These are phyloP conservation scores for Cecropterus lyciades DNA, from an alignment of 1,140 invertebrate species.

Conservation along the genomic window DNA sequence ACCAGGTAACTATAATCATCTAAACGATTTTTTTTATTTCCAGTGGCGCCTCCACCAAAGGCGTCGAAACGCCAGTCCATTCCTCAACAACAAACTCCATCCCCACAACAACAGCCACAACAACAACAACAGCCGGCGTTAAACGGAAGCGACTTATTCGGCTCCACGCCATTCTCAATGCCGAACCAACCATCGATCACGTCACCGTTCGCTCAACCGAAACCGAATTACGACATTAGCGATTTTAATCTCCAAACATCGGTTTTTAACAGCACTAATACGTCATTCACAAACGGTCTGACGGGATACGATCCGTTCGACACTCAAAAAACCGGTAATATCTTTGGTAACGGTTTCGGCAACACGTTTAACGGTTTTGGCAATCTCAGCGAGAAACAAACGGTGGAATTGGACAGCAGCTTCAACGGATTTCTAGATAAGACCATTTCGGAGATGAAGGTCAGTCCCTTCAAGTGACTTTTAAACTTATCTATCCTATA, in stretches of 20 bases:
- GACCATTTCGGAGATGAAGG: conserved; percentile 93
- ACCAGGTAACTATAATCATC: not conserved
- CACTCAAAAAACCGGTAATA: conserved; percentile 88
- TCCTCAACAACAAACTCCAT: conserved; percentile 80
- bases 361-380: conserved; percentile 76
- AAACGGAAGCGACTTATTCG: conserved; percentile 87
- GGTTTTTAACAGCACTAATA: conserved; percentile 67
- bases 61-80: conserved; percentile 87
- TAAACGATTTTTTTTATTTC: conserved; percentile 45
- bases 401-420: conserved; percentile 74
- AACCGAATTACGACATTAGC: conserved; percentile 79
- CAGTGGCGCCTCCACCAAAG: conserved; percentile 93
- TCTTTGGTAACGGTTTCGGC: conserved; percentile 74
- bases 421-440: conserved; percentile 91
- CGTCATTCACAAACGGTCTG: conserved; percentile 70
- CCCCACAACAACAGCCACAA: conserved; percentile 73
- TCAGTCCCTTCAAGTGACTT: conserved; percentile 57
- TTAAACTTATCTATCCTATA: too few species aligned
- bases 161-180: conserved; percentile 86
- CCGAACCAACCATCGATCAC: conserved; percentile 42
- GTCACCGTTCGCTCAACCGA: conserved; percentile 40
- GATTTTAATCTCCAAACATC: conserved; percentile 79
- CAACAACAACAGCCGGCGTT: conserved; percentile 71
- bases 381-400: conserved; percentile 77
- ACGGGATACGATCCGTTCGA: conserved; percentile 89